Percentiles rank a stretch among this genome's conserved stretches.
phyloP scores from a whole-genome alignment of 2,113 vertebrate genomes.

The Edolisoma coerulescens region DNA sequence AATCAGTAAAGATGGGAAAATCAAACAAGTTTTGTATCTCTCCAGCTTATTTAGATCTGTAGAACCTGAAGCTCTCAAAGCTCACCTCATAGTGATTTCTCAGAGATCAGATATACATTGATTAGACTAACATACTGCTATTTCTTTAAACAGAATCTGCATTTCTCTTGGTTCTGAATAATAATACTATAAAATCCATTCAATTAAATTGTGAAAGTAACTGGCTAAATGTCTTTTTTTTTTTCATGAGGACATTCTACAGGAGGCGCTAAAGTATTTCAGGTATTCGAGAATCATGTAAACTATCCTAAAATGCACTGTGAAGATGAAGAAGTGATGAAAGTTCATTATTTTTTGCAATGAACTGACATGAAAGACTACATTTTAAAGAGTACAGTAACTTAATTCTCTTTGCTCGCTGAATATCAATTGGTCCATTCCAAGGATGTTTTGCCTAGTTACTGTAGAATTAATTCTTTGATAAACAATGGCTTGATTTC shows the following conservation, averaged over 20 bases:
- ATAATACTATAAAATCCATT: not conserved
- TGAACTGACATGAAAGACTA: conserved; percentile 38
- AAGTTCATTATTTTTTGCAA: conserved; percentile 37
- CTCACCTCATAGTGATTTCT: not conserved
- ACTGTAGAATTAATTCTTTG: conserved; percentile 1
- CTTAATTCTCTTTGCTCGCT: conserved; percentile 33
- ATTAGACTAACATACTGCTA: not conserved
- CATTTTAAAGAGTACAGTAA: conserved; percentile 26
- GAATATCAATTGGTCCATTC: conserved; percentile 17
- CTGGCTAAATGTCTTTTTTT: not conserved
- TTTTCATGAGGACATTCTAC: not conserved
- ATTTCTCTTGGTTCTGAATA: not conserved
- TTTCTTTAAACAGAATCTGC: not conserved
- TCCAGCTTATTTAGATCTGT: not conserved
- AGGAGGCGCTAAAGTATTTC: conserved; percentile 76
- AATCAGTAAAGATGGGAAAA: not conserved
- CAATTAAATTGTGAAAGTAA: conserved; percentile 3
- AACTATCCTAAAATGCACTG: conserved; percentile 76
- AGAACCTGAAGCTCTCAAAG: not conserved
- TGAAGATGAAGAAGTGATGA: conserved; percentile 63
- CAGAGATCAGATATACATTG: not conserved
- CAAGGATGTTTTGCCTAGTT: conserved; percentile 21
- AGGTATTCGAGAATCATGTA: conserved; percentile 76
- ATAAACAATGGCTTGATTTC: not conserved
- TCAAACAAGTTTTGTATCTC: not conserved